Conservation (phyloP, 2,888 invertebrate genomes). For the Linnaemya tessellans region DNA sequence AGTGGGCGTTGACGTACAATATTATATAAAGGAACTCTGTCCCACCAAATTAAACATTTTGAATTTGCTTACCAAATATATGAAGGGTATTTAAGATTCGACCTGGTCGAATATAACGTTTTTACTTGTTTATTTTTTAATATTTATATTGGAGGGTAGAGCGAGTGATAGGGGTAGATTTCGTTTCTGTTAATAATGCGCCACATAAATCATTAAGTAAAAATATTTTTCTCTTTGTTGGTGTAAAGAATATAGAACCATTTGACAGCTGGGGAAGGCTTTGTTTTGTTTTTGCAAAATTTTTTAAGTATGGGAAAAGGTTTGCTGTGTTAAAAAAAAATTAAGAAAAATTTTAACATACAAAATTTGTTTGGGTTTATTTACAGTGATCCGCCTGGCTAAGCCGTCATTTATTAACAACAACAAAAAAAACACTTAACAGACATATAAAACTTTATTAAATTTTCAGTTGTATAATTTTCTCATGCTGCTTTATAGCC, state of each 20-base stretch:
- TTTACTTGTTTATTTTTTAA: too few species aligned
- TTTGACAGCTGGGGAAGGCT: constrained; percentile 65
- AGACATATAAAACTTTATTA: background rate
- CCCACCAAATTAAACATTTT: too few species aligned
- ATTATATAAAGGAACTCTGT: too few species aligned
- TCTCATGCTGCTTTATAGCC: background rate
- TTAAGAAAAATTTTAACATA: background rate
- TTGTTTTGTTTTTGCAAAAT: constrained; percentile 3
- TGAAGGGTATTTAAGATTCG: too few species aligned
- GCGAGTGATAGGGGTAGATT: constrained; percentile 55
- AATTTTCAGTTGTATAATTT: background rate
- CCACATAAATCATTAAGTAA: constrained; percentile 65
- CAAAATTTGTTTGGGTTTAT: background rate
- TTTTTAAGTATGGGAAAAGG: background rate
- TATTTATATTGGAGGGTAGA: constrained; percentile 4
- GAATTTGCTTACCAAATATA: too few species aligned
- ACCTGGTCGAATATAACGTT: too few species aligned
- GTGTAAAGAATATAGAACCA: background rate
- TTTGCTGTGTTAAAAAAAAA: background rate
- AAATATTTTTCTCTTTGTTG: constrained; percentile 11
- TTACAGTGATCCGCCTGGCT: background rate
- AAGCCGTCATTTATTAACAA: too few species aligned
- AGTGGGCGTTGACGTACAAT: too few species aligned
- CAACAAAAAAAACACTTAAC: too few species aligned
- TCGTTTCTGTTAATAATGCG: constrained; percentile 68